A percentile compares a stretch with the other conserved stretches of the same genome.
Conservation (phyloP, 1,140 invertebrate genomes). For the Conus ventricosus region DNA sequence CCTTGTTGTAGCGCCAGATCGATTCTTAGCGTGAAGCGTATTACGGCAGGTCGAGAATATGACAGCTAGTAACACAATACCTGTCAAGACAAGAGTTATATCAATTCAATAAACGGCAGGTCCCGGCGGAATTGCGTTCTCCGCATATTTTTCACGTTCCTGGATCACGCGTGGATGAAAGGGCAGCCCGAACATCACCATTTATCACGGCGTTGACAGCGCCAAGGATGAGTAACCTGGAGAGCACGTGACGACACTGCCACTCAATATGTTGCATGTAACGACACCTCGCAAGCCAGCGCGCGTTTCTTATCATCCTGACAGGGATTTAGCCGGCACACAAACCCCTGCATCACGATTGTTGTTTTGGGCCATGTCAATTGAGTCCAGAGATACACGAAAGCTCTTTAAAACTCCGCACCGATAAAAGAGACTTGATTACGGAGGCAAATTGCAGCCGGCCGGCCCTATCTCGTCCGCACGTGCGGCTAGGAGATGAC, state of each 20-base stretch:
- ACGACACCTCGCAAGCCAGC: neutral
- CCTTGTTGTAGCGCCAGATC: neutral
- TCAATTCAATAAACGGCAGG: neutral
- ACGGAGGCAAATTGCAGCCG: neutral
- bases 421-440: neutral
- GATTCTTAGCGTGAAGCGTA: neutral
- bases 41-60: neutral
- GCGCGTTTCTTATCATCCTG: neutral
- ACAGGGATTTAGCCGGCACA: neutral
- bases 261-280: neutral
- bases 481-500: neutral
- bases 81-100: conserved; percentile 6
- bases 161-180: neutral
- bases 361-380: neutral
- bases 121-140: neutral
- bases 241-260: neutral
- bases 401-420: neutral
- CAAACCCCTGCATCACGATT: neutral
- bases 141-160: neutral
- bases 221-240: neutral
- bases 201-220: neutral
- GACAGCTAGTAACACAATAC: conserved; percentile 7
- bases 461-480: neutral
- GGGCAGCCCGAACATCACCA: neutral
- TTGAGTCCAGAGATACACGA: neutral